Evolutionary conservation across 1,140 invertebrate species (phyloP).

Genomic region (Harpegnathos saltator): DNA sequence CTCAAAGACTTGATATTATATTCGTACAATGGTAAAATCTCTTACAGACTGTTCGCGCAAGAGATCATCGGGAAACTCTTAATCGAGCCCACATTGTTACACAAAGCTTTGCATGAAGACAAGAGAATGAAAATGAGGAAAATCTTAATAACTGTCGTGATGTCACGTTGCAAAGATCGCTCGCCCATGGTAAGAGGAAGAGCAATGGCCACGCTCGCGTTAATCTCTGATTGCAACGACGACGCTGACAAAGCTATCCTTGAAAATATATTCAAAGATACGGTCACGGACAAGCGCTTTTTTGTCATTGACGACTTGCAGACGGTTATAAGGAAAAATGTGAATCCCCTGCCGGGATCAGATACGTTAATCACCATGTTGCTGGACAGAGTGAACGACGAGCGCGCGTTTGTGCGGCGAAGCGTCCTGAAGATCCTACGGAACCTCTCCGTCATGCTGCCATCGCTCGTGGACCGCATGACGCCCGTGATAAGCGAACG

Average conservation of each 20-base stretch:
- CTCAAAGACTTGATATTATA: conserved; percentile 86
- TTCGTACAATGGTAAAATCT: conserved; percentile 85
- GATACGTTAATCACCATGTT: conserved; percentile 84
- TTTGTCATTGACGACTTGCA: conserved; percentile 66
- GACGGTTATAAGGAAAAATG: conserved; percentile 68
- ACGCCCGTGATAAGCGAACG: conserved; percentile 83
- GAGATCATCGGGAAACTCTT: conserved; percentile 87
- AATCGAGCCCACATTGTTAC: conserved; percentile 69
- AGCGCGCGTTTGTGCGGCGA: conserved; percentile 87
- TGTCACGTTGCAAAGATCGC: conserved; percentile 86
- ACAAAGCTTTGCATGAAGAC: conserved; percentile 54
- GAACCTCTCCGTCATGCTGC: conserved; percentile 72
- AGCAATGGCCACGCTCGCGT: conserved; percentile 86
- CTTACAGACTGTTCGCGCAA: conserved; percentile 86
- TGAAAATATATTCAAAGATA: conserved; percentile 83
- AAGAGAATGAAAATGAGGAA: conserved; percentile 75
- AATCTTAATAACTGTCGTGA: conserved; percentile 85
- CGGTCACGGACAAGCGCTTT: conserved; percentile 72
- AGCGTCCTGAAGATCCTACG: conserved; percentile 86
- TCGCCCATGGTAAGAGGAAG: conserved; percentile 87
- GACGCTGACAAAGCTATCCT: conserved; percentile 80
- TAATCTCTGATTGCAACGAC: conserved; percentile 83
- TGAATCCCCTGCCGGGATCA: conserved; percentile 80
- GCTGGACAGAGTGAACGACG: conserved; percentile 85
- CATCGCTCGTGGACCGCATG: conserved; percentile 62